Evolutionary conservation across 2,888 invertebrate species (phyloP), one percentile per base, ranked within the genome.

Genomic region (Ethmia dodecea): DNA sequence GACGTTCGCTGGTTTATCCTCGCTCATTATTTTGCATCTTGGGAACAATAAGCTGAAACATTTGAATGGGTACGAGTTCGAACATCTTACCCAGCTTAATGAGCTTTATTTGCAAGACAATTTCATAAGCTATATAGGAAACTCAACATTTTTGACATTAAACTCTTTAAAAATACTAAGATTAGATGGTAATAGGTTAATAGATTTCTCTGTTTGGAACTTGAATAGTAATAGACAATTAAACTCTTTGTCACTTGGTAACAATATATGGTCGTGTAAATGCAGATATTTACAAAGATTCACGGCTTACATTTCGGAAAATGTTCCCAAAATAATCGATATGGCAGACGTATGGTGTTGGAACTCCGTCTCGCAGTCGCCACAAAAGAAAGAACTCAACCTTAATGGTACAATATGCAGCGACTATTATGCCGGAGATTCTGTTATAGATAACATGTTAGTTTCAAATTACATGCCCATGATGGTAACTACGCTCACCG

Each of bases 191-290:
- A 97, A 97, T 75, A 91, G 91, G 42, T 79, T 97, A 58, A 89
- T 91, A 11, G 90, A 91, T 33, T 93, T 94, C 73, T 90, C 93
- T 11, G 90, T 95, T 35, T 94, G 94, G 91, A 92, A 90, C 60
- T 86, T 94, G 48, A 80, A 55, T 63, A 72, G 73, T 55, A 93
- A 93, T 69, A 79, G 86, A 31, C 88, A 91, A 45, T 78, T 95
- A 38, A 90, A 89, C 40, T 91, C 93, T 39, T 67, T 96, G 33
- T 89, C 92, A 1, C 80, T 96, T 44, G 93, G 94, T n/a, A 91
- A 93, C 55, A 97, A 97, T 68, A 91, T 91, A 51, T 97, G 96
- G 96, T 93, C 94, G 3, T 97, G 97, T 62, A 92, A 94, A 47
- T 97, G 97, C 75, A 92, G 94, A 71, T 96, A 94, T 78, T 88